Conservation (phyloP, 1,140 invertebrate species). For the Samia ricini region DNA sequence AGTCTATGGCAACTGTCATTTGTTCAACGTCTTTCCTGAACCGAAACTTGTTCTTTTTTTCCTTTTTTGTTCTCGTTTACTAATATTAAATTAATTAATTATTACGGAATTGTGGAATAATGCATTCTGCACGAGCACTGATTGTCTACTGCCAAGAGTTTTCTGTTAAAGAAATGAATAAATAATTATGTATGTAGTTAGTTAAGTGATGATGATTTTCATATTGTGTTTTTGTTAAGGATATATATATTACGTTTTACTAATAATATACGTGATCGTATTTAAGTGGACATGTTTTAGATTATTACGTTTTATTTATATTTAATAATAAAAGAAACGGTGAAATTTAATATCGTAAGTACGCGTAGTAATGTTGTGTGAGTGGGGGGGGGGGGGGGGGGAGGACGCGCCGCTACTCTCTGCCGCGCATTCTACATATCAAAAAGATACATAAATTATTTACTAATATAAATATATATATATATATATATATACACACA, state of each 20-base stretch:
- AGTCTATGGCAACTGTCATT: slow-evolving; percentile 22
- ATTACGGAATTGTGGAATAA: slow-evolving; percentile 34
- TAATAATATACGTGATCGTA: slow-evolving; percentile 62
- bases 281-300: slow-evolving; percentile 66
- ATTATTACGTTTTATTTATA: slow-evolving; percentile 72
- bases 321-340: too few relatives aligned
- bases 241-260: slow-evolving; percentile 67
- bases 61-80: slow-evolving; percentile 47
- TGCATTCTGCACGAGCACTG: slow-evolving; percentile 57
- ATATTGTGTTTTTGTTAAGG: slow-evolving; percentile 71
- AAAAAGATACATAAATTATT: slow-evolving; percentile 29
- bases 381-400: too few relatives aligned
- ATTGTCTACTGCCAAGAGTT: slow-evolving; percentile 71
- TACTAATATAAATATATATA: slow-evolving; percentile 18
- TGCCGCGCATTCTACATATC: slow-evolving; percentile 44
- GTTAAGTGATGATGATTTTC: slow-evolving; percentile 62
- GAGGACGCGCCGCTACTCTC: slow-evolving; percentile 37
- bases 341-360: slow-evolving; percentile 1
- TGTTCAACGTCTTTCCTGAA: slow-evolving; percentile 28
- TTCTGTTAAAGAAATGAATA: slow-evolving; percentile 45
- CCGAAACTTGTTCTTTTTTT: too few relatives aligned
- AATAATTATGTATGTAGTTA: slow-evolving; percentile 9
- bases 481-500: slow-evolving; percentile 32
- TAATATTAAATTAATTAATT: slow-evolving; percentile 54
- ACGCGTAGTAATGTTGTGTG: slow-evolving; percentile 59